These are phyloP conservation scores for Galaxias olidus DNA, from an alignment of 2,797 vertebrate species.

Conservation along the genomic window DNA sequence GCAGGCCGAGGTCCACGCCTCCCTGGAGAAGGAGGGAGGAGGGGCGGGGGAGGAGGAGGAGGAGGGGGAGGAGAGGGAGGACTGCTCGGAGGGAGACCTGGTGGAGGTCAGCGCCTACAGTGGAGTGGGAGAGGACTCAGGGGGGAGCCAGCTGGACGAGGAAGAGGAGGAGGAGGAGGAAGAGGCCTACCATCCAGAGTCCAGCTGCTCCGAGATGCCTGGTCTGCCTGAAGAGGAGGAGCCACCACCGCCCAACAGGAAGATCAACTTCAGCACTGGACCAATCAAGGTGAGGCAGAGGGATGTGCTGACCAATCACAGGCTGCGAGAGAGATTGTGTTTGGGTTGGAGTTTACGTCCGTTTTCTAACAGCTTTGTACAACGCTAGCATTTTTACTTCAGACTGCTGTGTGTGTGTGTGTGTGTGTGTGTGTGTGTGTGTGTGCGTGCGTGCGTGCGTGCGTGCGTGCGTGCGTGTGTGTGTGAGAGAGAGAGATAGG, in stretches of 20 bases:
- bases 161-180: slow-evolving; percentile 81
- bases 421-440: no score
- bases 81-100: slow-evolving; percentile 93
- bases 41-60: slow-evolving; percentile 43
- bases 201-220: slow-evolving; percentile 86
- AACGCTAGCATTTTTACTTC: not conserved
- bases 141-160: slow-evolving; percentile 93
- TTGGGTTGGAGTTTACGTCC: not conserved
- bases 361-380: not conserved
- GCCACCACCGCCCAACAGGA: slow-evolving; percentile 83
- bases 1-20: slow-evolving; percentile 82
- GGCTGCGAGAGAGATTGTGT: not conserved
- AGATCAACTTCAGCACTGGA: slow-evolving; percentile 89
- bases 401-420: not conserved
- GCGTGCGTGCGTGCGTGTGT: not conserved
- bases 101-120: slow-evolving; percentile 98
- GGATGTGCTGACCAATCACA: no score
- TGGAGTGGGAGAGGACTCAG: slow-evolving; percentile 93
- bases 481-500: not conserved
- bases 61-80: slow-evolving; percentile 80
- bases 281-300: slow-evolving; percentile 87
- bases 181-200: slow-evolving; percentile 86
- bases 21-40: slow-evolving; percentile 75
- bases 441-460: not conserved
- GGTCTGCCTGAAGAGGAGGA: slow-evolving; percentile 85